Evolutionary conservation across 2,797 vertebrate genomes (phyloP), one percentile per base, ranked within the genome.

Genomic region (Delichon dasypus): DNA sequence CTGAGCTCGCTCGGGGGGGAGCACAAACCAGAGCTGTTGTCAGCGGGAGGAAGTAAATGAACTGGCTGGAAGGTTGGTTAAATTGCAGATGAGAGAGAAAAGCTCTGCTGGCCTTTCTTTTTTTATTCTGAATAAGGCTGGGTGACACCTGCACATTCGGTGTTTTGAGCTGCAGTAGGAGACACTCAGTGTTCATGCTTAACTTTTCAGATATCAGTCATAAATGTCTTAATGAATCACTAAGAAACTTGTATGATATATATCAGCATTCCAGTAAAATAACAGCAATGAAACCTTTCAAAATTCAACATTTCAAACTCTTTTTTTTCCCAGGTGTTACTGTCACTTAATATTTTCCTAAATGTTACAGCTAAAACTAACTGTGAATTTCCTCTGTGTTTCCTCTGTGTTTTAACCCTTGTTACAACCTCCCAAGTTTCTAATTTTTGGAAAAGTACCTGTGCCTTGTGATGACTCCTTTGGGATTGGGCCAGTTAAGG

Each of bases 81-180:
- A 85, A 91, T 86, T 19, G 91, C 83, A 93, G 95, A 94, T 77
- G 92, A n/a, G 94, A 97, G 96, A 84, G 26, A 87, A 36, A 84
- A 95, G 89, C 94, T 72, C 71, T 73, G 53, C 48, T 83, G 93
- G 92, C 89, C 91, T 96, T 89, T 93, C 97, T 95, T 96, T 98
- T 97, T 97, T 96, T 89, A 96, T 97, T 98, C 97, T 97, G 97
- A 98, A 94, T 97, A 97, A 97, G 81, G 27, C 73, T 89, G 90
- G 36, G 38, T 62, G 96, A 97, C 97, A 98, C 96, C 98, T 98
- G 97, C 97, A 97, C 89, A 34, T 78, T 66, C 74, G 70, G 86
- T 32, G 92, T 94, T 94, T 87, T 71, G n/a, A 72, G 85, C 96
- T 92, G 70, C 81, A 32, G 26, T 36, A n/a, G 40, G 68, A 91